Evolutionary conservation across 2,113 vertebrate species (phyloP), one percentile per base, ranked within the genome.

Genomic region (Diglossa brunneiventris): DNA sequence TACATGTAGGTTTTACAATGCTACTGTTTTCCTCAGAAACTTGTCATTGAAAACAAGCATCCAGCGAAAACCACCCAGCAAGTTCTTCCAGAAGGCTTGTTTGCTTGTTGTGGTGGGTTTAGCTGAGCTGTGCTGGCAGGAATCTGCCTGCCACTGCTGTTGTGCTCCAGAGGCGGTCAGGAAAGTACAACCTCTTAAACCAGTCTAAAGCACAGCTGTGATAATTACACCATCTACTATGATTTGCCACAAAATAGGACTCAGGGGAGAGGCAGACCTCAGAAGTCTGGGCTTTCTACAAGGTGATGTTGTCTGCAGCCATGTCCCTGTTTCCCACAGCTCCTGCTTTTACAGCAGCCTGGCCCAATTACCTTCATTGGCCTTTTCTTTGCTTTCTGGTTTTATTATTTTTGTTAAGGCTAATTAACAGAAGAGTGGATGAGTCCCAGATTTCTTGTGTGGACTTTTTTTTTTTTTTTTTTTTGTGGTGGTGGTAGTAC

Each of bases 41-140:
- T 63, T 81, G 56, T 91, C 75, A 50, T 2, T 92, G 76, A 68
- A 93, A 92, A 56, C 3, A 7, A 86, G 37, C 9, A 67, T 41
- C 72, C 79, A 58, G 46, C 72, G 87, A 64, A 91, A 89, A 81
- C 22, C 42, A 89, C 47, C 67, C 52, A 83, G 28, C 7, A 1
- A 87, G 89, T 79, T 92, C 46, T 84, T 75, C 73, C 42, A 81
- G 64, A 91, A 72, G 49, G 26, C 52, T 89, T 86, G 17, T 17
- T 59, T 92, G n/a, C 68, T 92, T 79, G 56, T 81, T 94, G 94
- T 10, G 6, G 81, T 87, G 78, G 70, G 30, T 69, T 92, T 89
- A 74, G 47, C 61, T 0, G 0, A 50, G 47, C 66, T 84, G 20
- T 16, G 68, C 74, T 92, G 92, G 72, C 86, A 89, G 82, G 70